Base-by-base conservation (phyloP, 92 coral and sea anemone species). In the Blastomussa wellsi region DNA sequence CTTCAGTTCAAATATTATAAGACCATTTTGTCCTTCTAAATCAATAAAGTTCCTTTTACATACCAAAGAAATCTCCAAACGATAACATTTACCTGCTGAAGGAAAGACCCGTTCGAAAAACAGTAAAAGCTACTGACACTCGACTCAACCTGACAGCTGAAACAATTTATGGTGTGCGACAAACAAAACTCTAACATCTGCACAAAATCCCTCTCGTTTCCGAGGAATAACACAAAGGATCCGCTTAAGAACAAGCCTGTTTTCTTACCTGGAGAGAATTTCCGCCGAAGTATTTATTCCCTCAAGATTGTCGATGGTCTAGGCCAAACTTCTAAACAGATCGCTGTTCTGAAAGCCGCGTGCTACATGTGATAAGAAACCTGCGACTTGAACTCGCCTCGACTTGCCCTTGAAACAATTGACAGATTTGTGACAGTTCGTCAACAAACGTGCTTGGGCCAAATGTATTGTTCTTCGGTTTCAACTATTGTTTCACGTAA, bases 341-440 rank as follows among this genome's bases (percentile, higher is more conserved):
- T 83, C 51, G n/a, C 49, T 36, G 77, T 24, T 2, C 16, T 49
- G 29, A 38, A 57, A 28, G n/a, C 80, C 73, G 74, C 87, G 87
- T 83, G 87, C 49, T 83, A 36, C 65, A 66, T 28, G 5, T 16
- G 74, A 83, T 74, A 74, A 83, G 36, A 42, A 31, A 29, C 32
- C 47, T 48, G 76, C 80, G 31, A 29, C 35, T 24, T 65, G 57
- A 49, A 79, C 86, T 69, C 81, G 92, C 87, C 92, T 73, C 60
- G 70, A 81, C 92, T 68, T 89, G 92, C 87, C 92, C 89, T 55
- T 29, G 6, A 55, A 84, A 83, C 84, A 79, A 89, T 89, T 81
- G 86, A 53, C 81, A 60, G 67, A 81, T 80, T 89, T 72, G 57
- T 89, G 89, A 79, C 89, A 75, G 76, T 24, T 86, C 84, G 90